Conservation (phyloP, 2,797 vertebrate species). For the Sebastes nivosus region DNA sequence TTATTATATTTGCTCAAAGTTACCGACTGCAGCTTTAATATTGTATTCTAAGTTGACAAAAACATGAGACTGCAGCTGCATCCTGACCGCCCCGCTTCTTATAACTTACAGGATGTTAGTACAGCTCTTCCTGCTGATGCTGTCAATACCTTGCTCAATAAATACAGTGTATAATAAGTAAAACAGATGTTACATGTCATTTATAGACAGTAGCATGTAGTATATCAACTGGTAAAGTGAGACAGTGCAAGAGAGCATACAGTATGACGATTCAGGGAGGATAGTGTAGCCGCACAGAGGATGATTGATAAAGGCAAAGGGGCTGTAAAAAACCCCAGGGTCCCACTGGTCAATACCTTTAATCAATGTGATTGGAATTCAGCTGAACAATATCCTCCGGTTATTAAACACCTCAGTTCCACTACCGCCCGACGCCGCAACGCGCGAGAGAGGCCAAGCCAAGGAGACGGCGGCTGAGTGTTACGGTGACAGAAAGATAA, state of each 20-base stretch:
- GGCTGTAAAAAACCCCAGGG: slow-evolving; percentile 42
- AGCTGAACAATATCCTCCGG: slow-evolving; percentile 64
- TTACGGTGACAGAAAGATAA: slow-evolving; percentile 70
- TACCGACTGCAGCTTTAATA: not conserved
- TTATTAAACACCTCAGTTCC: slow-evolving; percentile 69
- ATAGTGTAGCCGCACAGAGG: slow-evolving; percentile 20
- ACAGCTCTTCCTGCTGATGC: slow-evolving; percentile 1
- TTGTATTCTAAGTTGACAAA: not conserved
- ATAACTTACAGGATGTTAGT: not conserved
- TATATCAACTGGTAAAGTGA: slow-evolving; percentile 1
- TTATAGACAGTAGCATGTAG: not conserved
- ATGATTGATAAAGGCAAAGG: slow-evolving; percentile 66
- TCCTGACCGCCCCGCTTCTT: not conserved
- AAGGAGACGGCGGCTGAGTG: slow-evolving; percentile 37
- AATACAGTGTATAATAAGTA: not conserved
- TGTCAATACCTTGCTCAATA: not conserved
- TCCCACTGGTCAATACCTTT: slow-evolving; percentile 70
- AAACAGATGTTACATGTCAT: not conserved
- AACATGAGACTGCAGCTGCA: not conserved
- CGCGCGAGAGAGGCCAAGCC: slow-evolving; percentile 38
- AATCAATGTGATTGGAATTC: slow-evolving; percentile 81
- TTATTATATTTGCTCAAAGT: too few relatives aligned
- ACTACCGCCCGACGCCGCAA: not conserved
- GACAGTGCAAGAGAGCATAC: slow-evolving; percentile 5
- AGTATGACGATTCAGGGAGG: slow-evolving; percentile 29